Percentiles rank a stretch among this genome's conserved stretches.
These are phyloP conservation scores for Pterobdella sp. DNA, from an alignment of 2,888 invertebrate genomes.

Conservation along the genomic window DNA sequence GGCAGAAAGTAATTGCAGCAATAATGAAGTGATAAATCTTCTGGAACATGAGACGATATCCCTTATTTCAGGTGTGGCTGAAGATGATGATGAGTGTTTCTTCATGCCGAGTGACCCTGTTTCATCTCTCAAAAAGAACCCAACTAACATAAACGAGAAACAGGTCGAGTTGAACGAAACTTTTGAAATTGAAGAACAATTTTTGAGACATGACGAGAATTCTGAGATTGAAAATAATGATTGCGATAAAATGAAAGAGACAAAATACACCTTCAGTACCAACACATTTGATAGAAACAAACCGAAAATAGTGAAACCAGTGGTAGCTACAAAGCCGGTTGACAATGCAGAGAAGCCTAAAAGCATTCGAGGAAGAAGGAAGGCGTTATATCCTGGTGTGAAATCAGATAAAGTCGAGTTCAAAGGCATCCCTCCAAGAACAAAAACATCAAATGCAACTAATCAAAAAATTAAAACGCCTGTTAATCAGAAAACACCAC, in stretches of 20 bases:
- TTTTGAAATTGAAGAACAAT: neutral
- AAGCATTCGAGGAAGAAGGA: conserved; percentile 30
- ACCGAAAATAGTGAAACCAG: conserved; percentile 31
- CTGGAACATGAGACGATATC: conserved; percentile 34
- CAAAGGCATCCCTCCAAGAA: neutral
- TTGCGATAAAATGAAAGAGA: too few relatives aligned
- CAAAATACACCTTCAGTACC: too few relatives aligned
- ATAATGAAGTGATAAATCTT: conserved; percentile 26
- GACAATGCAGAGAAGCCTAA: conserved; percentile 4
- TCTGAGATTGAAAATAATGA: neutral
- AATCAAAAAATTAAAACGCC: neutral
- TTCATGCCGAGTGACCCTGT: neutral
- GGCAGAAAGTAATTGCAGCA: conserved; percentile 24
- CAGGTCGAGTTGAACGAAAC: conserved; percentile 1
- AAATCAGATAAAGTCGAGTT: neutral
- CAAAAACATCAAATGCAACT: neutral
- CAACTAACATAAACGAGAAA: conserved; percentile 1
- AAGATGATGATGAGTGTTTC: conserved; percentile 11
- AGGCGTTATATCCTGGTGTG: conserved; percentile 23
- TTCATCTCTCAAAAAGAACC: neutral
- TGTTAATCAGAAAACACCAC: neutral
- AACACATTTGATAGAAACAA: neutral
- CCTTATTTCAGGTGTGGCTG: conserved; percentile 33
- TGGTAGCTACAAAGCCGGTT: neutral
- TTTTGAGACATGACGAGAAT: neutral